A percentile compares a stretch with the other conserved stretches of the same genome.
Conservation (phyloP, 2,797 vertebrate genomes). For the Linurgus olivaceus region DNA sequence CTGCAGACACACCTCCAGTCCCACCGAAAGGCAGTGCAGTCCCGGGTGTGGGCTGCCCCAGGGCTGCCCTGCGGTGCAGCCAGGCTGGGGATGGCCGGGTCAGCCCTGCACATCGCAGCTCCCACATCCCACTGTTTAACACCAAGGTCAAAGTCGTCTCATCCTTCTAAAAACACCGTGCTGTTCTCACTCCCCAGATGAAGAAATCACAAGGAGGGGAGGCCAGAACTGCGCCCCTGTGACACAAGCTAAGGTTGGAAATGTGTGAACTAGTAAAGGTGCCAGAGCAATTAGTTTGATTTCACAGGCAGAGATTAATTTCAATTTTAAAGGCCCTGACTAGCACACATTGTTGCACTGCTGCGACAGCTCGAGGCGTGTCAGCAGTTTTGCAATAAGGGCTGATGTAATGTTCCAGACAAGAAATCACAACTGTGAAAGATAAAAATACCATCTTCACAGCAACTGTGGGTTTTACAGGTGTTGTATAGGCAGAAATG, state of each 20-base stretch:
- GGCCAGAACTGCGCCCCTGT: neutral
- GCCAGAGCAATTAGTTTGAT: neutral
- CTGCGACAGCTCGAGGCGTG: neutral
- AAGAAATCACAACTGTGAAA: neutral
- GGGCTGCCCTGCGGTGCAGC: neutral
- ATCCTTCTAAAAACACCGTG: neutral
- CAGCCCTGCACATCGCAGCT: neutral
- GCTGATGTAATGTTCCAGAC: neutral
- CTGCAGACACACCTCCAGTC: neutral
- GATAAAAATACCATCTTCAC: neutral
- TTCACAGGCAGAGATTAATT: neutral
- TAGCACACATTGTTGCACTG: neutral
- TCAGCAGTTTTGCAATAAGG: neutral
- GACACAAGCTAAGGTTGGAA: neutral
- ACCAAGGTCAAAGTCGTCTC: neutral
- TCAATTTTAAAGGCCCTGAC: neutral
- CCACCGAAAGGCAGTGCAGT: accelerated
- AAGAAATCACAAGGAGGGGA: neutral
- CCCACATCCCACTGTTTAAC: neutral
- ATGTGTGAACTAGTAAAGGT: neutral
- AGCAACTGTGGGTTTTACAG: neutral
- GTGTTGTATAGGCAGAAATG: neutral
- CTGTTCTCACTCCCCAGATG: neutral
- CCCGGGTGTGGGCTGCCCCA: neutral
- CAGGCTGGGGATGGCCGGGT: neutral